phyloP scores from a whole-genome alignment of 2,797 vertebrate genomes.

The Benthosema pterotum region DNA sequence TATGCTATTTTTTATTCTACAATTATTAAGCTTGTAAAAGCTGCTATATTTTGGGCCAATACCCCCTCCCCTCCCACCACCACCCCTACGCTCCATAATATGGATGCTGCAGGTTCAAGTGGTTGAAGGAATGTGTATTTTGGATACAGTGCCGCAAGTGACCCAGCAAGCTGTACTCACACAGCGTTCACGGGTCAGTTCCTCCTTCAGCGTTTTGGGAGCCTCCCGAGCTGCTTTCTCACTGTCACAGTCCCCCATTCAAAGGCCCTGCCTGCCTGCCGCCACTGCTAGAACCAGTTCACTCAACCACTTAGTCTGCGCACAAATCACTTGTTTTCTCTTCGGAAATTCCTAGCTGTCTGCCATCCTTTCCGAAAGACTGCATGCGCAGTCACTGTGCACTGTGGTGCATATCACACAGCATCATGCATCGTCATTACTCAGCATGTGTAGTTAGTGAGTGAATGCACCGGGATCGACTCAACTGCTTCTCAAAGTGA shows the following conservation, averaged over 20 bases:
- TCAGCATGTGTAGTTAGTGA: no score
- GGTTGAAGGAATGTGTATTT: no score
- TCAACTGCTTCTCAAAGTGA: no score
- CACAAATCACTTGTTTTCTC: slow-evolving; percentile 65
- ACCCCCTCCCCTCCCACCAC: no score
- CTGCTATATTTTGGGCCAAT: no score
- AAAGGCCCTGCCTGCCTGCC: slow-evolving; percentile 49
- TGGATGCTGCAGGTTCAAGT: no score
- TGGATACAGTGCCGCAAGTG: no score
- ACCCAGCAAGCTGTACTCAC: slow-evolving; percentile 63
- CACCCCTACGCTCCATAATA: no score
- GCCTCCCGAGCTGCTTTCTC: slow-evolving; percentile 67
- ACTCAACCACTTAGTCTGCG: slow-evolving; percentile 73
- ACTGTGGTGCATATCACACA: slow-evolving; percentile 1
- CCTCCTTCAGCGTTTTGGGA: slow-evolving; percentile 66
- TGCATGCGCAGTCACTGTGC: slow-evolving; percentile 5
- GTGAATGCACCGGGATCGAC: no score
- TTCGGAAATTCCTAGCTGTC: slow-evolving; percentile 44
- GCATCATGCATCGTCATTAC: no score
- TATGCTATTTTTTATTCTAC: no score
- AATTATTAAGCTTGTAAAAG: no score
- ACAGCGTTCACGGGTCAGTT: slow-evolving; percentile 75
- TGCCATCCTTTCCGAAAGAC: slow-evolving; percentile 25
- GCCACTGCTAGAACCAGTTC: slow-evolving; percentile 64
- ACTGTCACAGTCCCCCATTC: slow-evolving; percentile 75